Evolutionary conservation across 2,113 vertebrate genomes (phyloP).

Genomic region (Piliocolobus tephrosceles): DNA sequence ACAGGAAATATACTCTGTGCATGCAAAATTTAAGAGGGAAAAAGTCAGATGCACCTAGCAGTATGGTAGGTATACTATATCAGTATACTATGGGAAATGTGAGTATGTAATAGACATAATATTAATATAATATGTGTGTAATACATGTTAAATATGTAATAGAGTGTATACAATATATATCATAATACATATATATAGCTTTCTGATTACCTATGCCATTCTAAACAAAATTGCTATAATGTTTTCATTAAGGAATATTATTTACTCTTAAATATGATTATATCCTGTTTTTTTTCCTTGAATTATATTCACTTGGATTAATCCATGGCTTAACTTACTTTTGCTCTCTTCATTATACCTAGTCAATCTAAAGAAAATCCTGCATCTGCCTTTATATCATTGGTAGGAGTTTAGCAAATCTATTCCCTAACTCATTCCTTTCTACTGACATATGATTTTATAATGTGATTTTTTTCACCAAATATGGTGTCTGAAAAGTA

Average conservation of each 20-base stretch:
- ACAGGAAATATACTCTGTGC: not conserved
- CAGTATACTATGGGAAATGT: not conserved
- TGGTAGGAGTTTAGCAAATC: not conserved
- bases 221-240: constrained; percentile 6
- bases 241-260: not conserved
- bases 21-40: not conserved
- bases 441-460: not conserved
- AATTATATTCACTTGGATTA: not conserved
- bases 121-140: not conserved
- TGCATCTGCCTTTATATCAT: not conserved
- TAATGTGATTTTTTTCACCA: not conserved
- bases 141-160: not conserved
- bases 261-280: not conserved
- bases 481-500: not conserved
- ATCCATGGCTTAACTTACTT: not conserved
- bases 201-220: not conserved
- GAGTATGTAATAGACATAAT: not conserved
- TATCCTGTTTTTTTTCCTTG: not conserved
- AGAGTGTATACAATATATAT: not conserved
- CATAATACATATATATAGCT: not conserved
- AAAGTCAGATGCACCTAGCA: not conserved
- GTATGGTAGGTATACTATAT: not conserved
- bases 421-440: not conserved
- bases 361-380: not conserved
- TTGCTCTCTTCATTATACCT: not conserved